Percentiles rank a stretch among this genome's conserved stretches.
Conservation (phyloP, 2,113 vertebrate genomes). For the Barnardius zonarius region DNA sequence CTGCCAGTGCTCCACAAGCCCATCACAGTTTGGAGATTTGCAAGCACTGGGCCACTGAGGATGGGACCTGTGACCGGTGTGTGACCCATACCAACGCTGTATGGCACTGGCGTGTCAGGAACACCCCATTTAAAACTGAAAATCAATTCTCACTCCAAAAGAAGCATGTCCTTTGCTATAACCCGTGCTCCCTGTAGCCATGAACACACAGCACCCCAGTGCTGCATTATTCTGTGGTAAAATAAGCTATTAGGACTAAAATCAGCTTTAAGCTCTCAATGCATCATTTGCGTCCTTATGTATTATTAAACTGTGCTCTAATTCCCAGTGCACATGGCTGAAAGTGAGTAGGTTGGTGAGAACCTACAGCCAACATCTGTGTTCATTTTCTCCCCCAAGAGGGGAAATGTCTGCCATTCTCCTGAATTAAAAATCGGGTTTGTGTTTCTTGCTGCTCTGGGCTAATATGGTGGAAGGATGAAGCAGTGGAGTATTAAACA, state of each 20-base stretch:
- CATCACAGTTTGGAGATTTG: background rate
- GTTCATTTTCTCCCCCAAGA: background rate
- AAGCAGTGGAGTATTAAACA: background rate
- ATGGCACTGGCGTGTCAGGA: background rate
- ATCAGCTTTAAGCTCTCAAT: background rate
- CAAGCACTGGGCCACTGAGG: background rate
- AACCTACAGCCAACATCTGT: background rate
- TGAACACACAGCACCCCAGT: background rate
- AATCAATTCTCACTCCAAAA: background rate
- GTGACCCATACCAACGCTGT: background rate
- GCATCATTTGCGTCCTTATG: background rate
- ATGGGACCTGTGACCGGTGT: background rate
- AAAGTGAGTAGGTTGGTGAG: background rate
- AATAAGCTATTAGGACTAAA: background rate
- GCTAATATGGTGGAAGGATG: background rate
- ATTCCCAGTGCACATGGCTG: background rate
- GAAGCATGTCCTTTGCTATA: background rate
- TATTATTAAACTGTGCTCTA: background rate
- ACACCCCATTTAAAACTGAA: background rate
- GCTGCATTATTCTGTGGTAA: background rate
- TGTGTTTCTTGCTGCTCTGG: background rate
- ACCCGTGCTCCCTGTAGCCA: background rate
- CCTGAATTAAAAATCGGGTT: background rate
- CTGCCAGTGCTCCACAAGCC: rapidly evolving
- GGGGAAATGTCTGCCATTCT: background rate